Percentiles rank a stretch among this genome's conserved stretches.
Conservation (phyloP, 2,797 vertebrate genomes). For the Clamator glandarius region DNA sequence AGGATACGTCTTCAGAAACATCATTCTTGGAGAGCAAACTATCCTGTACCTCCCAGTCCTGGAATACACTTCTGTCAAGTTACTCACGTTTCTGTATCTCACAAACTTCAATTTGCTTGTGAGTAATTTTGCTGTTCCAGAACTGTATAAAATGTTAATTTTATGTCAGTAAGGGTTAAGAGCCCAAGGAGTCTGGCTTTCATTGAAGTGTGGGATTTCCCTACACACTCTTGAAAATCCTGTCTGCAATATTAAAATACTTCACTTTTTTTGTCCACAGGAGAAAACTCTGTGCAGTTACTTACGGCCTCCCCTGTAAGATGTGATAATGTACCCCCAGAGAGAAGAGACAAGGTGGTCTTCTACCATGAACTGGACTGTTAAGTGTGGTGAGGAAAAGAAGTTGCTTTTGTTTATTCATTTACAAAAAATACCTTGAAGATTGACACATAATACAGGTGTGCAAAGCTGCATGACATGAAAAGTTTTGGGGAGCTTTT, state of each 20-base stretch:
- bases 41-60: constrained; percentile 5
- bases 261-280: background rate
- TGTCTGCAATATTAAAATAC: background rate
- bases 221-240: background rate
- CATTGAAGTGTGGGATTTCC: background rate
- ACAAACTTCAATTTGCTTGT: background rate
- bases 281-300: background rate
- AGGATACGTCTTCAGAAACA: constrained; percentile 30
- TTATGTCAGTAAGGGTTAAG: background rate
- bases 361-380: background rate
- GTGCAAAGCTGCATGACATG: background rate
- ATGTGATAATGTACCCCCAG: background rate
- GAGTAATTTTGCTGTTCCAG: background rate
- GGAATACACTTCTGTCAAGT: background rate
- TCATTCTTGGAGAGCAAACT: constrained; percentile 47
- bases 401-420: background rate
- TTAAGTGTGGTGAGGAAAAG: background rate
- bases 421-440: background rate
- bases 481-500: background rate
- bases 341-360: background rate
- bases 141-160: background rate
- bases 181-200: background rate
- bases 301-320: background rate
- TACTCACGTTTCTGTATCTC: background rate
- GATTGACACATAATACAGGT: background rate